Evolutionary conservation across 1,140 invertebrate species (phyloP).

Genomic region (Drosophila virilis): DNA sequence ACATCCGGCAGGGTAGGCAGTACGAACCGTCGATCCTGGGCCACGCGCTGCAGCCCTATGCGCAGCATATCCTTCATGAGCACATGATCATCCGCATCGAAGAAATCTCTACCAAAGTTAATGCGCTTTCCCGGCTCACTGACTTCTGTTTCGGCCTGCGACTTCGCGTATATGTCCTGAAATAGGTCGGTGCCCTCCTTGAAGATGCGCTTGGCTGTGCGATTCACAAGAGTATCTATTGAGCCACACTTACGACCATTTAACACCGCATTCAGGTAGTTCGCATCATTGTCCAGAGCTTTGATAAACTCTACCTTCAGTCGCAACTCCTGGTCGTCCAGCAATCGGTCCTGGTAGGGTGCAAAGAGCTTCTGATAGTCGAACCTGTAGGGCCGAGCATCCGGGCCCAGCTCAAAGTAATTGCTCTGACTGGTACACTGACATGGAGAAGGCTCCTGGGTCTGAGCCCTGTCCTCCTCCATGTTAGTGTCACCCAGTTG

Average conservation of each 20-base stretch:
- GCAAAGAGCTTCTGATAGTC: constrained; percentile 52
- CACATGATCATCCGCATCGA: constrained; percentile 43
- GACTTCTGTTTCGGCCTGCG: not conserved
- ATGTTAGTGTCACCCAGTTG: not conserved
- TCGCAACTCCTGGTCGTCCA: constrained; percentile 25
- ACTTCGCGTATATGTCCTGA: constrained; percentile 22
- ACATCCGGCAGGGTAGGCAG: constrained; percentile 65
- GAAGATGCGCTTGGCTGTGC: constrained; percentile 25
- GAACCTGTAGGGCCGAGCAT: constrained; percentile 19
- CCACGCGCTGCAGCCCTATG: constrained; percentile 43
- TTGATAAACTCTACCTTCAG: constrained; percentile 48
- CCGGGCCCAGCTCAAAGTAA: constrained; percentile 20
- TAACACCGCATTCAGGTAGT: constrained; percentile 38
- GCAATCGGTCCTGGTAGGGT: not conserved
- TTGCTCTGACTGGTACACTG: constrained; percentile 6
- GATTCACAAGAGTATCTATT: constrained; percentile 34
- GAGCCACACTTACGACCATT: constrained; percentile 11
- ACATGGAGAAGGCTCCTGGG: not conserved
- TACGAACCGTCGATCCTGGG: constrained; percentile 50
- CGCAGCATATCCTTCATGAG: constrained; percentile 56
- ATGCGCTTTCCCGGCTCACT: not conserved
- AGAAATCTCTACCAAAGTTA: constrained; percentile 38
- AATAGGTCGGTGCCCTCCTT: constrained; percentile 26
- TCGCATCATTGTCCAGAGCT: constrained; percentile 50
- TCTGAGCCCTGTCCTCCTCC: constrained; percentile 3